phyloP scores from a whole-genome alignment of 1,140 invertebrate genomes.

The Protaetia brevitarsis region DNA sequence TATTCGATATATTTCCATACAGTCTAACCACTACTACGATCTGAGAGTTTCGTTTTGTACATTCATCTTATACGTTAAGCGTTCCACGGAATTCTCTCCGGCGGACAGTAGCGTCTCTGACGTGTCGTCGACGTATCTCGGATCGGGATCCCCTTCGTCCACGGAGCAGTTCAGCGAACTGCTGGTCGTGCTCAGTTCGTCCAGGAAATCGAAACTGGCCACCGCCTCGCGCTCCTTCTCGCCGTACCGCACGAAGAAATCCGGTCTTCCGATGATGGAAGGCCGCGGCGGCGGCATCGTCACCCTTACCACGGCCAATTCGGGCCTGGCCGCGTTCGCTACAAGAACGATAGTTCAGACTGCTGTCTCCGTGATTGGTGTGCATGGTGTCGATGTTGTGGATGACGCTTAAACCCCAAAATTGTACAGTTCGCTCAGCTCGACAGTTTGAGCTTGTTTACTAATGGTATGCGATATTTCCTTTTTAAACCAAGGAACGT shows the following conservation, averaged over 20 bases:
- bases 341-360: slow-evolving; percentile 46
- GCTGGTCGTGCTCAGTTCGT: slow-evolving; percentile 60
- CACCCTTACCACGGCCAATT: slow-evolving; percentile 52
- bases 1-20: slow-evolving; percentile 1
- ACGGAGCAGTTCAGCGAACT: slow-evolving; percentile 52
- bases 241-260: slow-evolving; percentile 75
- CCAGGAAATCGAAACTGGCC: slow-evolving; percentile 74
- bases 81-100: not conserved
- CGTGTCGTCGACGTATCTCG: not conserved
- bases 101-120: not conserved
- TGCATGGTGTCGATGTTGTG: slow-evolving; percentile 48
- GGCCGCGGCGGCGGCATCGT: slow-evolving; percentile 50
- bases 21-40: slow-evolving; percentile 4
- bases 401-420: slow-evolving; percentile 47
- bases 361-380: slow-evolving; percentile 47
- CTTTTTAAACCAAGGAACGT: no score
- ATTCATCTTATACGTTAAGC: slow-evolving; percentile 8
- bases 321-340: slow-evolving; percentile 59
- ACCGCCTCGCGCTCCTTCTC: slow-evolving; percentile 73
- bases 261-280: slow-evolving; percentile 69
- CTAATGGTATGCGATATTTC: no score
- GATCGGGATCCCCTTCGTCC: slow-evolving; percentile 40
- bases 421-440: slow-evolving; percentile 44
- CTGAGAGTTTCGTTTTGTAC: slow-evolving; percentile 18
- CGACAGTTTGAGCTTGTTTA: slow-evolving; percentile 7